Evolutionary conservation across 2,113 vertebrate genomes (phyloP).

Genomic region (Oenanthe oenanthe): DNA sequence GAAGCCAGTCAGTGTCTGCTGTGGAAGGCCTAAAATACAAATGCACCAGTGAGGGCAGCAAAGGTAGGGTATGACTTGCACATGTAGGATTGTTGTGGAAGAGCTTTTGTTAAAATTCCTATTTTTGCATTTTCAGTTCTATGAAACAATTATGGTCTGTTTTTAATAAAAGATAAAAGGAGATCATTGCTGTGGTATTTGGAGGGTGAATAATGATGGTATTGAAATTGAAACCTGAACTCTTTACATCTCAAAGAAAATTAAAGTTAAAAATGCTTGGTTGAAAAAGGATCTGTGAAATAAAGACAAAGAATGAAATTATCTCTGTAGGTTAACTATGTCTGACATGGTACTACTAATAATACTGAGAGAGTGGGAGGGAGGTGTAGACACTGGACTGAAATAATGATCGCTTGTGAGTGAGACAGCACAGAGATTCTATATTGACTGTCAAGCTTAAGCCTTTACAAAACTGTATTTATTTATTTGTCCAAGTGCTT

Average conservation of each 20-base stretch:
- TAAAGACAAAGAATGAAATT: background rate
- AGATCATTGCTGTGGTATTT: background rate
- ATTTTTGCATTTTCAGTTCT: background rate
- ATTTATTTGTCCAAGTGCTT: background rate
- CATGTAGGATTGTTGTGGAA: background rate
- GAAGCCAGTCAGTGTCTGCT: conserved; percentile 90
- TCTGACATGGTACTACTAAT: background rate
- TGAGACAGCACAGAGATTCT: background rate
- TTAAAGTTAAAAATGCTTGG: background rate
- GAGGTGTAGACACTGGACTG: background rate
- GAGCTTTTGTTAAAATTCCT: background rate
- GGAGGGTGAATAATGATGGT: background rate
- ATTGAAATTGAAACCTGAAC: background rate
- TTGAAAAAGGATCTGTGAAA: background rate
- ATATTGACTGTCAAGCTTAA: background rate
- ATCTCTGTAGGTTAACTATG: background rate
- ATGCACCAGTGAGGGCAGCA: conserved; percentile 61
- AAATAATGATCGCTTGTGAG: background rate
- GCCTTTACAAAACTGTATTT: background rate
- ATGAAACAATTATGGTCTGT: background rate
- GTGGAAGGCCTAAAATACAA: conserved; percentile 84
- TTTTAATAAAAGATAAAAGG: background rate
- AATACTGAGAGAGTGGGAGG: background rate
- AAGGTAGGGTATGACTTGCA: conserved; percentile 45
- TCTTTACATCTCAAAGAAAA: background rate